These are phyloP conservation scores for Argopecten irradians DNA, from an alignment of 1,140 invertebrate genomes.

Conservation along the genomic window DNA sequence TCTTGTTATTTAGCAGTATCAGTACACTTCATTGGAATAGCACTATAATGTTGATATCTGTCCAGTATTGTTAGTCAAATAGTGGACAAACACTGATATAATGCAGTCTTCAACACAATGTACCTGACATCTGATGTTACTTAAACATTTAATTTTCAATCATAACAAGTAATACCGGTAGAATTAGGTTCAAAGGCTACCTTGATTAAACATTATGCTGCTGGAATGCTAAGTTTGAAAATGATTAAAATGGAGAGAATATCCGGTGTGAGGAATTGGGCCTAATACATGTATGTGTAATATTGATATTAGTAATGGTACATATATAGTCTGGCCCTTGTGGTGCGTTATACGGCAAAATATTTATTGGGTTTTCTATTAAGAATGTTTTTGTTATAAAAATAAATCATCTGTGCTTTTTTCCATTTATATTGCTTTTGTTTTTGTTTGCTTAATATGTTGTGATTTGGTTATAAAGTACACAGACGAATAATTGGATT, in stretches of 20 bases:
- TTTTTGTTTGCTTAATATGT: not conserved
- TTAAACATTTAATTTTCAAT: no score
- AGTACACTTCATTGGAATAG: no score
- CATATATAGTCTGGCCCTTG: constrained; percentile 3
- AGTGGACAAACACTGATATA: no score
- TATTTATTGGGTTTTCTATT: constrained; percentile 23
- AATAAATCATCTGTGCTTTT: constrained; percentile 22
- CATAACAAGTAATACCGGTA: no score
- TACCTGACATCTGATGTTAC: no score
- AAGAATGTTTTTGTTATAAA: not conserved
- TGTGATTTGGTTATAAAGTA: no score
- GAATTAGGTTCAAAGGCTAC: no score
- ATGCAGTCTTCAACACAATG: no score
- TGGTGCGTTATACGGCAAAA: not conserved
- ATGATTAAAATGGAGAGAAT: not conserved
- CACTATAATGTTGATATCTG: no score
- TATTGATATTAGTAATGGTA: not conserved
- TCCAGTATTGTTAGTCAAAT: no score
- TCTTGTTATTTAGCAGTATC: no score
- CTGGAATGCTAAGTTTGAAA: not conserved
- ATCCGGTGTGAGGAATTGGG: not conserved
- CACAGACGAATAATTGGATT: no score
- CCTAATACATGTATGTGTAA: not conserved
- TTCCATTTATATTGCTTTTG: not conserved
- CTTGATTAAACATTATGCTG: not conserved